These are phyloP conservation scores for Labeo catla DNA, from an alignment of 2,113 vertebrate genomes.

Conservation along the genomic window DNA sequence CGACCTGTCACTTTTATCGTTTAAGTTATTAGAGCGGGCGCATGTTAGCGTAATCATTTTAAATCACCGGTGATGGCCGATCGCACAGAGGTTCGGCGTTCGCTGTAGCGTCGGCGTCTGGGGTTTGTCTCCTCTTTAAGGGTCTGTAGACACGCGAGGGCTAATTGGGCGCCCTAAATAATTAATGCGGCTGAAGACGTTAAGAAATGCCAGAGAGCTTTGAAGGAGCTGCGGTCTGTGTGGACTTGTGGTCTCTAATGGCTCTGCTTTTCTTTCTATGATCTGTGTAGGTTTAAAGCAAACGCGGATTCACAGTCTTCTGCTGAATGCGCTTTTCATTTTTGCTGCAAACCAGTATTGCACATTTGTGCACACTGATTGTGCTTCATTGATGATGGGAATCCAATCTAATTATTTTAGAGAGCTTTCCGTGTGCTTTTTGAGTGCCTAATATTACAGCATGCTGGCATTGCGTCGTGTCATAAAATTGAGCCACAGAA, in stretches of 20 bases:
- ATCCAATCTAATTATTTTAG: background rate
- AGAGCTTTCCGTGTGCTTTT: background rate
- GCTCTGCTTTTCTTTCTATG: background rate
- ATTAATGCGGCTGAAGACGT: slow-evolving; percentile 54
- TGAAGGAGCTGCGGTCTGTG: slow-evolving; percentile 1
- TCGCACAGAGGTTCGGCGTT: background rate
- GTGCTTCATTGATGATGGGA: background rate
- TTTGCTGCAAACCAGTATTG: background rate
- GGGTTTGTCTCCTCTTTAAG: slow-evolving; percentile 11
- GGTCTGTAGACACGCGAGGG: slow-evolving; percentile 35
- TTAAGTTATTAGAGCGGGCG: background rate
- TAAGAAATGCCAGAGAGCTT: slow-evolving; percentile 59
- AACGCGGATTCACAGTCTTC: background rate
- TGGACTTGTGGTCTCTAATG: background rate
- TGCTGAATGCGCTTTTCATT: background rate
- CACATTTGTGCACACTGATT: background rate
- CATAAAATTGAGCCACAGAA: background rate
- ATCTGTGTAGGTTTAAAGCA: background rate
- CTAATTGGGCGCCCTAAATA: slow-evolving; percentile 61
- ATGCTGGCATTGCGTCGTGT: background rate
- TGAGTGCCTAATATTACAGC: background rate
- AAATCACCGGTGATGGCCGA: background rate
- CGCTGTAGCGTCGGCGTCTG: background rate
- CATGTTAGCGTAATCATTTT: background rate
- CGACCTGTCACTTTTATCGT: background rate